phyloP scores from a whole-genome alignment of 2,797 vertebrate genomes.

The Lepus townsendii region DNA sequence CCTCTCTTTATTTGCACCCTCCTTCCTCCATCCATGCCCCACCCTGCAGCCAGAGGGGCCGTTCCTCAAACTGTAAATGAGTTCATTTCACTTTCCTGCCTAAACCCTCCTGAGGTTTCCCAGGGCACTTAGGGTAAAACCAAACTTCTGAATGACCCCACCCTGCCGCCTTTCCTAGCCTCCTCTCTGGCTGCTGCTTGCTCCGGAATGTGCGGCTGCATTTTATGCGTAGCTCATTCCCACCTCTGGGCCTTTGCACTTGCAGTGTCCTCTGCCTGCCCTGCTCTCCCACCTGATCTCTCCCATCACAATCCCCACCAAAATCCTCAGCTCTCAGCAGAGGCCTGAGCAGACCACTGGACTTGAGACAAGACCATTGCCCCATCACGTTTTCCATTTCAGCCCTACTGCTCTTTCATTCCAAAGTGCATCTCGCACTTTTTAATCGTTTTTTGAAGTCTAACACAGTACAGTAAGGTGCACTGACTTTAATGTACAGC shows the following conservation, averaged over 20 bases:
- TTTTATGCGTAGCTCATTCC: not conserved
- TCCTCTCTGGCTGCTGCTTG: not conserved
- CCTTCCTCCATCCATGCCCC: too few species aligned
- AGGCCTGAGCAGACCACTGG: rapidly evolving
- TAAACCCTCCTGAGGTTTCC: not conserved
- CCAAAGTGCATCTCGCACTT: not conserved
- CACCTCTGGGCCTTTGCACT: not conserved
- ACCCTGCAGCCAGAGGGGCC: not conserved
- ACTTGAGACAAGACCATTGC: not conserved
- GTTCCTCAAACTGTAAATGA: not conserved
- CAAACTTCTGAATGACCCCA: not conserved
- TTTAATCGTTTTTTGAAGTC: not conserved
- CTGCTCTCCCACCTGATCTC: rapidly evolving
- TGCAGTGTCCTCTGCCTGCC: rapidly evolving
- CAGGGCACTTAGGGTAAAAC: not conserved
- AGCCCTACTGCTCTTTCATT: not conserved
- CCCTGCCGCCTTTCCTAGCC: too few species aligned
- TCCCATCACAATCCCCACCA: not conserved
- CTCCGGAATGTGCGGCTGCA: rapidly evolving
- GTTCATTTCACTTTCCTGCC: not conserved
- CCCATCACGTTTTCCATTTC: rapidly evolving
- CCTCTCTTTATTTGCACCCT: not conserved
- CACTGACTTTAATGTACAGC: not conserved
- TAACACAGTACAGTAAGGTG: not conserved
- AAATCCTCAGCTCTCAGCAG: not conserved